Percentiles rank a stretch among this genome's conserved stretches.
Evolutionary conservation across 2,113 vertebrate genomes (phyloP).

Genomic region (Dipodomys merriami): DNA sequence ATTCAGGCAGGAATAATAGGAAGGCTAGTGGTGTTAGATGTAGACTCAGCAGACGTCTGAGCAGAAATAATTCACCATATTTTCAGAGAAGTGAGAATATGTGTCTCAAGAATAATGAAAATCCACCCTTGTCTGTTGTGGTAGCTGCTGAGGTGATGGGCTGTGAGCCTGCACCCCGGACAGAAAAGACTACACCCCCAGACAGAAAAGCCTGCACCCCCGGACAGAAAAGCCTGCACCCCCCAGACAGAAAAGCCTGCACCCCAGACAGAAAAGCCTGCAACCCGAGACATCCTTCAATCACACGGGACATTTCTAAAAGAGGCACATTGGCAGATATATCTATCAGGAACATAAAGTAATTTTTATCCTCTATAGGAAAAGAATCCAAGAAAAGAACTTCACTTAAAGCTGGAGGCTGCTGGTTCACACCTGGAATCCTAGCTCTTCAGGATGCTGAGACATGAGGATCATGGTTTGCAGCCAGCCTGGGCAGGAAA

Average conservation of each 20-base stretch:
- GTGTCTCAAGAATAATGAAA: background rate
- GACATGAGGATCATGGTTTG: too few relatives aligned
- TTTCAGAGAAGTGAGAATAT: background rate
- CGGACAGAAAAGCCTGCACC: too few relatives aligned
- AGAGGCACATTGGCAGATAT: background rate
- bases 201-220: too few relatives aligned
- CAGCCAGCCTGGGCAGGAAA: too few relatives aligned
- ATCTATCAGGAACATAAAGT: background rate
- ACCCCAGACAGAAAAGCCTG: too few relatives aligned
- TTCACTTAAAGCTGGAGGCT: too few relatives aligned
- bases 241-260: too few relatives aligned
- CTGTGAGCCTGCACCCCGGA: background rate
- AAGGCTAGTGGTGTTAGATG: background rate
- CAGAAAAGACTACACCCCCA: too few relatives aligned
- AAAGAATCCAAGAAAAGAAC: background rate
- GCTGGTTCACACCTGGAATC: too few relatives aligned
- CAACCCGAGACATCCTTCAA: background rate
- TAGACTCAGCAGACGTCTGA: background rate
- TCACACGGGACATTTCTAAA: background rate
- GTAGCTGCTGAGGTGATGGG: background rate
- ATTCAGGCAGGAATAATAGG: background rate
- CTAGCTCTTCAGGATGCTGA: too few relatives aligned
- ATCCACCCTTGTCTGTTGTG: background rate
- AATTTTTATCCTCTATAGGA: background rate
- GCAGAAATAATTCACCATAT: background rate